These are phyloP conservation scores for Tuta absoluta DNA, from an alignment of 2,888 invertebrate species.

Conservation along the genomic window DNA sequence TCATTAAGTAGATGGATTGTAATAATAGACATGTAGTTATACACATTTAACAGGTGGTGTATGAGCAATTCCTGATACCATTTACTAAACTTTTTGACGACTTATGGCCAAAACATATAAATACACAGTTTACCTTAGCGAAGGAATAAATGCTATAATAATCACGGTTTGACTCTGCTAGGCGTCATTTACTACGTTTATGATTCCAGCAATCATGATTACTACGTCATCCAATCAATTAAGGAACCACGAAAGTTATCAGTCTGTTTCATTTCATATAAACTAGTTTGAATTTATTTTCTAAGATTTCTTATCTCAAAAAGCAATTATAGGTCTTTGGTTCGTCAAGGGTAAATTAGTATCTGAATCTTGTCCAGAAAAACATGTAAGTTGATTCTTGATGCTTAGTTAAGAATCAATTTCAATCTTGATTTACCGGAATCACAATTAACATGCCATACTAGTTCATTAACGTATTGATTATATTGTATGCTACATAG, in stretches of 20 bases:
- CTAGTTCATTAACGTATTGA: background rate
- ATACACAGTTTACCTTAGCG: background rate
- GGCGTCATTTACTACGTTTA: constrained; percentile 1
- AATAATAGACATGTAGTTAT: constrained; percentile 48
- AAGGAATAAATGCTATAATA: constrained; percentile 2
- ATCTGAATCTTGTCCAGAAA: background rate
- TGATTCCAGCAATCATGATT: constrained; percentile 14
- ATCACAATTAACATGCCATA: constrained; percentile 14
- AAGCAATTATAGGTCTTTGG: background rate
- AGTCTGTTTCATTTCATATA: background rate
- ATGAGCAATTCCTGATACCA: constrained; percentile 71
- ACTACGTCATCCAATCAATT: background rate
- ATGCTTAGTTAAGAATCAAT: background rate
- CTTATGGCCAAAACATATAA: background rate
- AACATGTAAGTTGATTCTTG: background rate
- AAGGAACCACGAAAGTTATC: background rate
- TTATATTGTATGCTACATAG: too few relatives aligned
- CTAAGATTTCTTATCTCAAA: background rate
- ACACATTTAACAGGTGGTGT: constrained; percentile 73
- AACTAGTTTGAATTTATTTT: background rate
- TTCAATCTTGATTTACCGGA: constrained; percentile 4
- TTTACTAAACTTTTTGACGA: background rate
- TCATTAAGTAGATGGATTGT: constrained; percentile 41
- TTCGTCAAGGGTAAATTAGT: background rate
- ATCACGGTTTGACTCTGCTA: background rate